Evolutionary conservation across 2,113 vertebrate species (phyloP), one percentile per base, ranked within the genome.

Genomic region (Petrocephalus zakoni): DNA sequence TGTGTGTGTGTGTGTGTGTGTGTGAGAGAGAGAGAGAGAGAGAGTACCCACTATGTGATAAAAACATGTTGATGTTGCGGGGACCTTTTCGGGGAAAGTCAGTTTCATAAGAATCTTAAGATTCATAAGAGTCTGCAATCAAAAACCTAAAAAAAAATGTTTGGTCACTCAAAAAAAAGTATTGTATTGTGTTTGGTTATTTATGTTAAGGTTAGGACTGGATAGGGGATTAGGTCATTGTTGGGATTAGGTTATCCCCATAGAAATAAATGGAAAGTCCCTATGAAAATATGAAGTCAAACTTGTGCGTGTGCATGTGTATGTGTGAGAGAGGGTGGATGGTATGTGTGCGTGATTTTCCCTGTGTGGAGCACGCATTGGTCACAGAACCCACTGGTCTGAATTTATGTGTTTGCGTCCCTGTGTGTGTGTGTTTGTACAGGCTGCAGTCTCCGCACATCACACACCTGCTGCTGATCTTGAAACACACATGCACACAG

Each of bases 401-500:
- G 72, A 19, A 8, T 75, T 42, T 34, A 42, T 10, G 68, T 75
- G 34, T 42, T 78, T 3, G 15, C 2, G 4, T 75, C 72, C 72
- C 5, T 55, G 53, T 10, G 53, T 55, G 53, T 13, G 53, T 55
- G 53, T 17, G 29, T 37, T 37, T 78, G 72, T 19, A 6, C 34
- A 42, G 5, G 5, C 72, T 29, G 61, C 61, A 68, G 61, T 29
- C 25, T 78, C 72, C 37, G 72, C 29, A 42, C 1, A 78, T 42
- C 72, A 22, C 29, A 56, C 22, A 83, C 42, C 84, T 55, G 84
- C 84, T 22, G 52, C 51, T 34, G 84, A 4, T 55, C 52, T 55
- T 37, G 34, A 85, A 85, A 85, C 46, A 64, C 82, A 52, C 46
- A 64, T 58, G 53, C 56, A 72, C 88, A 85, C 29, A n/a, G 56